Percentiles rank a stretch among this genome's conserved stretches.
Conservation (phyloP, 1,140 invertebrate genomes). For the Trissolcus basalis region DNA sequence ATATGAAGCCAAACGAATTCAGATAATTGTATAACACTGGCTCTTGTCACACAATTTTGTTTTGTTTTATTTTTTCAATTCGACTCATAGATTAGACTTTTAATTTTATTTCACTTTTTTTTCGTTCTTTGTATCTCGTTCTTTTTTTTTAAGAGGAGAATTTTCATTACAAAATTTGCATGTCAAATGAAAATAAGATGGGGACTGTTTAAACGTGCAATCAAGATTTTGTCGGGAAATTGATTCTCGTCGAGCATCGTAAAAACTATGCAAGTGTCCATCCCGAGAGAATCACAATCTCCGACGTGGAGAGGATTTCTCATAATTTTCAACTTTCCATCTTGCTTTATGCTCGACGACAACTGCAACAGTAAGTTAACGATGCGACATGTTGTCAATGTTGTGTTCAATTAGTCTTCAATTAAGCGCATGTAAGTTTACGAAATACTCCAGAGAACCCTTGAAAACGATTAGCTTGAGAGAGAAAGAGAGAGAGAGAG, state of each 20-base stretch:
- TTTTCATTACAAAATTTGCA: too few relatives aligned
- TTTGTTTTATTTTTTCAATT: too few relatives aligned
- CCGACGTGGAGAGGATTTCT: constrained; percentile 25
- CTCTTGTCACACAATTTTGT: background rate
- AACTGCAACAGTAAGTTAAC: constrained; percentile 24
- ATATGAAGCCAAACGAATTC: constrained; percentile 29
- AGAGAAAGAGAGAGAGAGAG: background rate
- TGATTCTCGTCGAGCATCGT: too few relatives aligned
- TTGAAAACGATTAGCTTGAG: constrained; percentile 4
- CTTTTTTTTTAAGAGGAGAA: too few relatives aligned
- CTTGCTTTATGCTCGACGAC: constrained; percentile 27
- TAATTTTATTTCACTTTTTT: too few relatives aligned
- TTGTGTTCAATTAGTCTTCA: constrained; percentile 28
- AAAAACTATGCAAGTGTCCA: too few relatives aligned
- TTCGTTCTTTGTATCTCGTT: too few relatives aligned
- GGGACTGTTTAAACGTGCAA: too few relatives aligned
- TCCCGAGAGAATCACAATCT: constrained; percentile 16
- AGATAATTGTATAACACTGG: constrained; percentile 15
- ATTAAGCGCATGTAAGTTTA: constrained; percentile 29
- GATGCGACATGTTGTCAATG: constrained; percentile 28
- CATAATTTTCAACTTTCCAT: constrained; percentile 38
- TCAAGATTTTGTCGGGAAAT: too few relatives aligned
- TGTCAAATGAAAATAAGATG: too few relatives aligned
- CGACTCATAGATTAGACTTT: too few relatives aligned
- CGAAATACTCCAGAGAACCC: constrained; percentile 19